These are phyloP conservation scores for Serranus cabrilla DNA, from an alignment of 2,797 vertebrate species.

Conservation along the genomic window DNA sequence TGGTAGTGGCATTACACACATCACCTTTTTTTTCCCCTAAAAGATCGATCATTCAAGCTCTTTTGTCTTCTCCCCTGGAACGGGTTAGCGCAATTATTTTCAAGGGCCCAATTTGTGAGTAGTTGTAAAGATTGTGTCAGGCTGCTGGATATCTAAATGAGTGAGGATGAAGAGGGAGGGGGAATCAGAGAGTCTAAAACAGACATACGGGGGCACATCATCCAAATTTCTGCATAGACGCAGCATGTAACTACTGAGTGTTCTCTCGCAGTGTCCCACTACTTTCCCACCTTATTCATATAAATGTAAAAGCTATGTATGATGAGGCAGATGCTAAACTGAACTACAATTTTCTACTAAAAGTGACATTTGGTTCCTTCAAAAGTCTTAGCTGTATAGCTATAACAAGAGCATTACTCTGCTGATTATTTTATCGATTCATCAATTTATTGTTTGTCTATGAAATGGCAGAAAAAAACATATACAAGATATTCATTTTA, in stretches of 20 bases:
- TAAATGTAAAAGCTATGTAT: background rate
- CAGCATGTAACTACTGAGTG: background rate
- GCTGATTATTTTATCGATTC: too few relatives aligned
- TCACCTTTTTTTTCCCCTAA: slow-evolving; percentile 65
- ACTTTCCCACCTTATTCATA: slow-evolving; percentile 6
- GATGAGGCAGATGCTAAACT: slow-evolving; percentile 7
- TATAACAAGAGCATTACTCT: background rate
- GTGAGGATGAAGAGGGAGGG: slow-evolving; percentile 28
- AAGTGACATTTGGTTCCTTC: slow-evolving; percentile 1
- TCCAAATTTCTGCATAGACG: slow-evolving; percentile 19
- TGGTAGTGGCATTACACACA: slow-evolving; percentile 73
- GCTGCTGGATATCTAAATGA: slow-evolving; percentile 65
- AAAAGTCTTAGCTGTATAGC: background rate
- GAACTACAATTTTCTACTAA: background rate
- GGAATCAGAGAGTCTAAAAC: slow-evolving; percentile 43
- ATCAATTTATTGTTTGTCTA: too few relatives aligned
- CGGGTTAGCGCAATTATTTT: slow-evolving; percentile 75
- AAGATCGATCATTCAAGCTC: slow-evolving; percentile 79
- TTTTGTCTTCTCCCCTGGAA: slow-evolving; percentile 79
- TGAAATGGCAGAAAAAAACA: too few relatives aligned
- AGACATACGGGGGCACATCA: slow-evolving; percentile 18
- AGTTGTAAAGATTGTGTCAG: slow-evolving; percentile 65
- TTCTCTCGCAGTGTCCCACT: slow-evolving; percentile 11
- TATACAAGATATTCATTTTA: too few relatives aligned
- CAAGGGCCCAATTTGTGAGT: slow-evolving; percentile 78